A percentile compares a stretch with the other conserved stretches of the same genome.
These are phyloP conservation scores for Enteromius paludinosus DNA, from an alignment of 2,797 vertebrate species.

Conservation along the genomic window DNA sequence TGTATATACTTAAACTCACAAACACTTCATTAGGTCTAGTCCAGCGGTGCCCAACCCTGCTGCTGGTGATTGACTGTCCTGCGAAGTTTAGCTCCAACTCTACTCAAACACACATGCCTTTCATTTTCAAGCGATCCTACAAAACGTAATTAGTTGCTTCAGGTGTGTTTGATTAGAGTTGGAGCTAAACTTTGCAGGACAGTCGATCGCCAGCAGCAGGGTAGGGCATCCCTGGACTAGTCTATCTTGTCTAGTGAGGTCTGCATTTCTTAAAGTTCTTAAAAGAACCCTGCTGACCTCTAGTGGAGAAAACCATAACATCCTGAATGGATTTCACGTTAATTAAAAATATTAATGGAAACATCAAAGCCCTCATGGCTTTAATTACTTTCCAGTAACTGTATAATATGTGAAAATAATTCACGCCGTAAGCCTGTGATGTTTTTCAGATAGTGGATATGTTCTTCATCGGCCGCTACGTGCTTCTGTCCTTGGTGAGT, in stretches of 20 bases:
- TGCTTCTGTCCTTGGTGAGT: conserved; percentile 81
- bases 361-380: conserved; percentile 20
- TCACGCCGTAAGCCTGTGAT: conserved; percentile 27
- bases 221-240: too few species aligned
- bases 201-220: too few species aligned
- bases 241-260: not conserved
- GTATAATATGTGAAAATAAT: conserved; percentile 31
- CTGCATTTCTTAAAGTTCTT: not conserved
- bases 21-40: not conserved
- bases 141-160: too few species aligned
- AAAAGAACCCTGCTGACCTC: conserved; percentile 74
- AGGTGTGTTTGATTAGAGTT: too few species aligned
- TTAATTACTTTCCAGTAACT: conserved; percentile 32
- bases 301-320: conserved; percentile 65
- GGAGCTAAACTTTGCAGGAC: too few species aligned
- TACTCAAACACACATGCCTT: too few species aligned
- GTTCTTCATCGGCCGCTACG: conserved; percentile 88
- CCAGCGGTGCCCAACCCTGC: too few species aligned
- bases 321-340: conserved; percentile 26
- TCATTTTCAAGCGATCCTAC: too few species aligned
- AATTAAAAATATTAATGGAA: conserved; percentile 27
- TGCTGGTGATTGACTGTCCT: too few species aligned
- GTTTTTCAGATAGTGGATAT: conserved; percentile 85
- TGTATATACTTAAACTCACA: too few species aligned
- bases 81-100: too few species aligned